Conservation (phyloP, 2,797 vertebrate species). For the Siniperca scherzeri region DNA sequence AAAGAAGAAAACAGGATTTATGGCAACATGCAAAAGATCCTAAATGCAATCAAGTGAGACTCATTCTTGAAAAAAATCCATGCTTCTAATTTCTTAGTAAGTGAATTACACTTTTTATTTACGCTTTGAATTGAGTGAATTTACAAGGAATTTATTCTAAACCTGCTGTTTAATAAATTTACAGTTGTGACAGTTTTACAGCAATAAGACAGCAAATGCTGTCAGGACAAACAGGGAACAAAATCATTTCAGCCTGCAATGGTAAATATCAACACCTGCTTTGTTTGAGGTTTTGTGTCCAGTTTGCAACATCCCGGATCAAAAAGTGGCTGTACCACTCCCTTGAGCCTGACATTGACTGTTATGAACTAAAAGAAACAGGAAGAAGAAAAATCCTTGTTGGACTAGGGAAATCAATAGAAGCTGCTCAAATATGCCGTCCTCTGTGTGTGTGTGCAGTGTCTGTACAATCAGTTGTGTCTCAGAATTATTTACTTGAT, state of each 20-base stretch:
- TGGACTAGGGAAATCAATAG: neutral
- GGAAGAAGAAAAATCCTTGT: neutral
- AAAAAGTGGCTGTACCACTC: neutral
- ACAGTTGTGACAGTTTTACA: neutral
- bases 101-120: conserved; percentile 9
- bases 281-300: neutral
- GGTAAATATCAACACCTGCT: neutral
- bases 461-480: conserved; percentile 5
- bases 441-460: neutral
- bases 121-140: conserved; percentile 6
- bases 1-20: conserved; percentile 27
- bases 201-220: conserved; percentile 11
- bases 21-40: neutral
- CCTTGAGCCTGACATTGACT: conserved; percentile 42
- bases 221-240: conserved; percentile 5
- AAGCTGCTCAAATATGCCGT: neutral
- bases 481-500: conserved; percentile 19
- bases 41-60: conserved; percentile 17
- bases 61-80: neutral
- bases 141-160: conserved; percentile 3
- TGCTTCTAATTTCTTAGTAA: neutral
- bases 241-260: neutral
- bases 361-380: conserved; percentile 34
- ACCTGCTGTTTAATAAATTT: neutral
- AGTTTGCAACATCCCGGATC: neutral